Evolutionary conservation across 2,888 invertebrate genomes (phyloP).

Genomic region (Proisotoma minuta): DNA sequence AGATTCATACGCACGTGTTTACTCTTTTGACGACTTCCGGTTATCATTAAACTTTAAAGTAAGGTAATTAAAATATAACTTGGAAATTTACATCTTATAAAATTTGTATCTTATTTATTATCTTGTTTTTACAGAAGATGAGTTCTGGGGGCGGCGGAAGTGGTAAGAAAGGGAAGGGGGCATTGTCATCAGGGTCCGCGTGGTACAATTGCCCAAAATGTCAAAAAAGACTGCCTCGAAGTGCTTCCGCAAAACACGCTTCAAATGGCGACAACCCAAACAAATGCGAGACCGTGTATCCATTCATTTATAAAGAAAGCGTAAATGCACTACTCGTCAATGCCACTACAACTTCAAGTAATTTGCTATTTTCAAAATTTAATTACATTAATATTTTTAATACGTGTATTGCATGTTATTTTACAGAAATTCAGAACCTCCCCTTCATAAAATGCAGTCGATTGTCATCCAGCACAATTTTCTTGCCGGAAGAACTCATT

Average conservation of each 20-base stretch:
- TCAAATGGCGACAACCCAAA: conserved; percentile 17
- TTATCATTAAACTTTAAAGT: too few relatives aligned
- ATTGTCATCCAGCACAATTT: conserved; percentile 31
- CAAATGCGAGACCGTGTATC: too few relatives aligned
- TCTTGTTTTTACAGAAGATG: too few relatives aligned
- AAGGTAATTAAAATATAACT: too few relatives aligned
- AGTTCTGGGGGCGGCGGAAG: not conserved
- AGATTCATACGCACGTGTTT: too few relatives aligned
- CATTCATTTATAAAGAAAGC: not conserved
- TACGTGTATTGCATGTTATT: conserved; percentile 2
- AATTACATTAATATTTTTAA: too few relatives aligned
- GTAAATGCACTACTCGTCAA: not conserved
- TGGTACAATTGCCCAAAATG: conserved; percentile 41
- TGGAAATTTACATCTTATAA: too few relatives aligned
- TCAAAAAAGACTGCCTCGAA: conserved; percentile 25
- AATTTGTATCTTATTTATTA: too few relatives aligned
- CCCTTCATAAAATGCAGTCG: conserved; percentile 36
- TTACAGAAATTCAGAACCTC: conserved; percentile 34
- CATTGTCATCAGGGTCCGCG: too few relatives aligned
- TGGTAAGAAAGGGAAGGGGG: too few relatives aligned
- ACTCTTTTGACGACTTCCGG: too few relatives aligned
- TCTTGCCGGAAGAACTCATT: conserved; percentile 40
- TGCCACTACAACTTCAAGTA: not conserved
- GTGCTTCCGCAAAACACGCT: conserved; percentile 33
- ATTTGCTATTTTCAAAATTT: too few relatives aligned